Conservation (phyloP, 2,888 invertebrate genomes). For the Graphium colonna region DNA sequence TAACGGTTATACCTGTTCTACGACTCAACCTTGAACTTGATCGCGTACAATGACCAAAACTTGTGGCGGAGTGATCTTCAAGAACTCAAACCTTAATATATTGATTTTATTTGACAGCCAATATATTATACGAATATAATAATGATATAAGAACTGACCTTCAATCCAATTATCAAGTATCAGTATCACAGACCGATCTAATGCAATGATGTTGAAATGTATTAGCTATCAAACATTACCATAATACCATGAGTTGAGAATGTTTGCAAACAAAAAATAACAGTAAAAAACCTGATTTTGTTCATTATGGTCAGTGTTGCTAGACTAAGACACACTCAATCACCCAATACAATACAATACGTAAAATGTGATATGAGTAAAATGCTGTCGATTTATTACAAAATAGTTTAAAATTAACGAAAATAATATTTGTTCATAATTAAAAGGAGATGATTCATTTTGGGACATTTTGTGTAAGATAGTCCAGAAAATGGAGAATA, state of each 20-base stretch:
- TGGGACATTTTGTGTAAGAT: no score
- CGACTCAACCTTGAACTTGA: constrained; percentile 49
- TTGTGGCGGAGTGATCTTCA: not conserved
- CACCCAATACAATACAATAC: no score
- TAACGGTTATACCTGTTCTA: constrained; percentile 37
- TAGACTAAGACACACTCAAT: no score
- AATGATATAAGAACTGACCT: constrained; percentile 22
- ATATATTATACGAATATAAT: not conserved
- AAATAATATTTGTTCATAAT: no score
- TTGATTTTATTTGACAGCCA: constrained; percentile 5
- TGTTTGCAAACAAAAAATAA: constrained; percentile 31
- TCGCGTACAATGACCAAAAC: constrained; percentile 35
- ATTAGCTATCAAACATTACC: not conserved
- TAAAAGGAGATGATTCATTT: no score
- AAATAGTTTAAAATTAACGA: no score
- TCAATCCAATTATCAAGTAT: constrained; percentile 23
- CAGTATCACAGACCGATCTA: not conserved
- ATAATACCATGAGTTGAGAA: constrained; percentile 16
- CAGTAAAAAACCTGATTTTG: not conserved
- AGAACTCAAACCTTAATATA: not conserved
- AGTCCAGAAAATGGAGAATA: no score
- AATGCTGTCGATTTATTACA: no score
- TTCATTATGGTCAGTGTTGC: no score
- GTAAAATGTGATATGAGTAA: no score
- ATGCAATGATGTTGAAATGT: not conserved